Evolutionary conservation across 1,140 invertebrate genomes (phyloP).

Genomic region (Drosophila bocqueti): DNA sequence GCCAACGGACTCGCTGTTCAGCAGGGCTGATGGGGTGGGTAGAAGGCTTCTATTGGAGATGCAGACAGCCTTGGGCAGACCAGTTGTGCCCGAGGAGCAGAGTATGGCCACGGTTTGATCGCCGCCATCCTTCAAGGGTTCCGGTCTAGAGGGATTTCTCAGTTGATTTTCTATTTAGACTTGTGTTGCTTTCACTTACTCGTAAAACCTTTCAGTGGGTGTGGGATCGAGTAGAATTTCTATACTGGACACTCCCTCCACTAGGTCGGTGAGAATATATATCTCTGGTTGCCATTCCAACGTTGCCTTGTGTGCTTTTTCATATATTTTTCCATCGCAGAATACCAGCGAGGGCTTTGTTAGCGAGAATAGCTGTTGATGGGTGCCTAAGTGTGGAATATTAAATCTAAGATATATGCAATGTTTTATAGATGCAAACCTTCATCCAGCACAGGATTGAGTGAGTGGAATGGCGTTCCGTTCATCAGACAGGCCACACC

Average conservation of each 20-base stretch:
- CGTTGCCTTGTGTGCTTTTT: slow-evolving; percentile 59
- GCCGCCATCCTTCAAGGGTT: slow-evolving; percentile 46
- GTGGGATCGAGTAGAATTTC: slow-evolving; percentile 61
- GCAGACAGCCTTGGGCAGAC: slow-evolving; percentile 91
- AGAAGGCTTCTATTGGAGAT: slow-evolving; percentile 86
- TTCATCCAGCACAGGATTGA: slow-evolving; percentile 58
- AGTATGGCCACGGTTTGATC: slow-evolving; percentile 83
- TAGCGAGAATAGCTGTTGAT: slow-evolving; percentile 58
- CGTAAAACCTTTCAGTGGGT: slow-evolving; percentile 57
- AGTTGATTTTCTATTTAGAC: fast-evolving
- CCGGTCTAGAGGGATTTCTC: slow-evolving; percentile 35
- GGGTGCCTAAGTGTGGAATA: slow-evolving; percentile 32
- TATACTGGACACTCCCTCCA: slow-evolving; percentile 58
- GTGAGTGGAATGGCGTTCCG: slow-evolving; percentile 64
- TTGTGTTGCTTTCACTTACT: slow-evolving; percentile 42
- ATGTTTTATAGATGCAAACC: slow-evolving; percentile 28
- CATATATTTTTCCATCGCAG: slow-evolving; percentile 67
- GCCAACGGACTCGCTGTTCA: slow-evolving; percentile 55
- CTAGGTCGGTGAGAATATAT: slow-evolving; percentile 54
- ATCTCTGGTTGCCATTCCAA: slow-evolving; percentile 62
- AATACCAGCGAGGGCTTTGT: slow-evolving; percentile 72
- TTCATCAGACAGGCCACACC: slow-evolving; percentile 74
- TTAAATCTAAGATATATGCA: neutral
- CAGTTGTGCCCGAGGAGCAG: slow-evolving; percentile 91
- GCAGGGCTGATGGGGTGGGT: slow-evolving; percentile 14